phyloP scores from a whole-genome alignment of 1,140 invertebrate species.

The Caenorhabditis brenneri region DNA sequence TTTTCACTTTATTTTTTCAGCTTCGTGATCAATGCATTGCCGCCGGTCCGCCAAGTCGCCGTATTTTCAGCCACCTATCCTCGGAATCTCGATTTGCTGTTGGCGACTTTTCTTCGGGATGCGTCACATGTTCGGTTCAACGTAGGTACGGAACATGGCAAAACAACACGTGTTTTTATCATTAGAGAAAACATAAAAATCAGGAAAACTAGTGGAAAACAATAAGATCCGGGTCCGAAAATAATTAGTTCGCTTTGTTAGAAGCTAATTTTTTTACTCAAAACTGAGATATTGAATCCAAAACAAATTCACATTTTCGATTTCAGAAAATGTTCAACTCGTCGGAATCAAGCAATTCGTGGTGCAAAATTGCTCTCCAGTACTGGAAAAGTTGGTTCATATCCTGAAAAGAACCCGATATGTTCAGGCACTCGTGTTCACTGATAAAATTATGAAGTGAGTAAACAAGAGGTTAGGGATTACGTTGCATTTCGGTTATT shows the following conservation, averaged over 20 bases:
- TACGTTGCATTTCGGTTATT: neutral
- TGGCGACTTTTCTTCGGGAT: constrained; percentile 81
- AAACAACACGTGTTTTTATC: constrained; percentile 16
- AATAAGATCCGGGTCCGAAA: neutral
- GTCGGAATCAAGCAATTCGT: constrained; percentile 68
- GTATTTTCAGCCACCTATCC: constrained; percentile 93
- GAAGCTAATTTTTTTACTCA: too few species aligned
- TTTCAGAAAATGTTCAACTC: constrained; percentile 72
- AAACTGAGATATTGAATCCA: too few species aligned
- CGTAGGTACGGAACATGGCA: constrained; percentile 41
- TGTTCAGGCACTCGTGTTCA: constrained; percentile 88
- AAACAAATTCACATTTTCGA: neutral
- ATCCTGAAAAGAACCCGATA: constrained; percentile 80
- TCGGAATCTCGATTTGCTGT: constrained; percentile 78
- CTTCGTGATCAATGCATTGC: constrained; percentile 80
- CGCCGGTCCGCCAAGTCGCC: constrained; percentile 83
- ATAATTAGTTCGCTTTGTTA: too few species aligned
- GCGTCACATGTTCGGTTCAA: constrained; percentile 79
- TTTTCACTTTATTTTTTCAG: constrained; percentile 72
- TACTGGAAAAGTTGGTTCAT: constrained; percentile 78
- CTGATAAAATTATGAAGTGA: constrained; percentile 82
- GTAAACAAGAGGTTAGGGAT: constrained; percentile 69
- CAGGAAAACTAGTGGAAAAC: neutral
- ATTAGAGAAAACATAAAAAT: neutral
- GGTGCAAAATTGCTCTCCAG: constrained; percentile 74